These are phyloP conservation scores for Rachycentron canadum DNA, from an alignment of 2,797 vertebrate species.

Conservation along the genomic window DNA sequence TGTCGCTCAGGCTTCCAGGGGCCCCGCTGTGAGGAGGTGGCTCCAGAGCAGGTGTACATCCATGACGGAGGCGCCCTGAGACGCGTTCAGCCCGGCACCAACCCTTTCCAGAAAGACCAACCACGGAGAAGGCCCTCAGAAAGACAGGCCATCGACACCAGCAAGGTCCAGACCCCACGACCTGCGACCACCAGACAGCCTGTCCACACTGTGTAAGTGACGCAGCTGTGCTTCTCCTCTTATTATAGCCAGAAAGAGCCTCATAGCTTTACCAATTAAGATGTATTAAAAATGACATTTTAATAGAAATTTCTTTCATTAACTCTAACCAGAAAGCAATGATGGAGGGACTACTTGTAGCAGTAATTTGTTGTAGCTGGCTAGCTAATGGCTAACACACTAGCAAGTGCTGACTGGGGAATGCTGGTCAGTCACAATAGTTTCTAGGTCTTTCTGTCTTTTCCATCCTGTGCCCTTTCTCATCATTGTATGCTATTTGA, in stretches of 20 bases:
- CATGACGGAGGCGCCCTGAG: conserved; percentile 82
- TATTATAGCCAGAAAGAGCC: conserved; percentile 32
- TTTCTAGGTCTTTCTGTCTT: no score
- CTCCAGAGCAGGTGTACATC: conserved; percentile 94
- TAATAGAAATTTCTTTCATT: neutral
- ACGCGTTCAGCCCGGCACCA: conserved; percentile 76
- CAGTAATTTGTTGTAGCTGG: neutral
- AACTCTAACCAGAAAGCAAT: conserved; percentile 3
- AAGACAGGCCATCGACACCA: conserved; percentile 55
- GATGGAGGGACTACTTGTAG: neutral
- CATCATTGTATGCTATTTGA: neutral
- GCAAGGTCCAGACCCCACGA: conserved; percentile 73
- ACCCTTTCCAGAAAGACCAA: conserved; percentile 80
- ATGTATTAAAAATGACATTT: neutral
- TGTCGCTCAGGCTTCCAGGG: conserved; percentile 96
- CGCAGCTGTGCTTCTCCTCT: conserved; percentile 40
- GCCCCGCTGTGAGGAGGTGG: conserved; percentile 89
- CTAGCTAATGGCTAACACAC: neutral
- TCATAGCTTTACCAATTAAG: conserved; percentile 2
- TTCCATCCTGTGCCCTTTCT: neutral
- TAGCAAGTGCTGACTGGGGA: neutral
- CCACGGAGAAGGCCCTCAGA: conserved; percentile 72
- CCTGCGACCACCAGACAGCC: conserved; percentile 77
- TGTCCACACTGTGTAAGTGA: conserved; percentile 81
- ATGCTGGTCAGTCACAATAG: neutral